phyloP scores from a whole-genome alignment of 2,888 invertebrate species.

The Arctia plantaginis region DNA sequence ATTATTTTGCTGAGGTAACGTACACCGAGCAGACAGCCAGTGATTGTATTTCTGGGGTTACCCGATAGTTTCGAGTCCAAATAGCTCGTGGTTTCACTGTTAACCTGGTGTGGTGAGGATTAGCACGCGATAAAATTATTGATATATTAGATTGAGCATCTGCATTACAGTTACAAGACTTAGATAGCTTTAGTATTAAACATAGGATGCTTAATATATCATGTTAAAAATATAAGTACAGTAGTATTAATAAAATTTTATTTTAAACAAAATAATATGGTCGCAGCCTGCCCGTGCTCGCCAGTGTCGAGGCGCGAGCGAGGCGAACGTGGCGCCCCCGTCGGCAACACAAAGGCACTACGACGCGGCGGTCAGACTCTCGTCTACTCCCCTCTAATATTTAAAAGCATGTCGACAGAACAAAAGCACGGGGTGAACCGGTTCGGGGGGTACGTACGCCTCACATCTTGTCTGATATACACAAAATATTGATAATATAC shows the following conservation, averaged over 20 bases:
- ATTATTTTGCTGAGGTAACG: no score
- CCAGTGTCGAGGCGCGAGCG: slow-evolving; percentile 53
- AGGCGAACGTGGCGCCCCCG: slow-evolving; percentile 55
- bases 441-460: slow-evolving; percentile 64
- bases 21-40: no score
- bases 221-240: slow-evolving; percentile 42
- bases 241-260: slow-evolving; percentile 78
- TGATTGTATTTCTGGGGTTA: no score
- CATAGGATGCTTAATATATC: background rate
- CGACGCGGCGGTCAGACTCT: slow-evolving; percentile 20
- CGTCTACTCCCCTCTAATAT: slow-evolving; percentile 47
- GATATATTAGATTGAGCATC: background rate
- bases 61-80: no score
- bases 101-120: no score
- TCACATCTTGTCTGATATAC: slow-evolving; percentile 73
- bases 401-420: slow-evolving; percentile 57
- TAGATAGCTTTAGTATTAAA: background rate
- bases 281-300: slow-evolving; percentile 72
- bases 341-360: slow-evolving; percentile 30
- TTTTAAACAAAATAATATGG: slow-evolving; percentile 84
- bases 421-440: slow-evolving; percentile 51
- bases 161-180: background rate
- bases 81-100: no score
- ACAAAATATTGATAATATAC: slow-evolving; percentile 79
- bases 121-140: background rate